A percentile compares a stretch with the other conserved stretches of the same genome.
Conservation (phyloP, 2,888 invertebrate species). For the Xestoiulus laeticollis region DNA sequence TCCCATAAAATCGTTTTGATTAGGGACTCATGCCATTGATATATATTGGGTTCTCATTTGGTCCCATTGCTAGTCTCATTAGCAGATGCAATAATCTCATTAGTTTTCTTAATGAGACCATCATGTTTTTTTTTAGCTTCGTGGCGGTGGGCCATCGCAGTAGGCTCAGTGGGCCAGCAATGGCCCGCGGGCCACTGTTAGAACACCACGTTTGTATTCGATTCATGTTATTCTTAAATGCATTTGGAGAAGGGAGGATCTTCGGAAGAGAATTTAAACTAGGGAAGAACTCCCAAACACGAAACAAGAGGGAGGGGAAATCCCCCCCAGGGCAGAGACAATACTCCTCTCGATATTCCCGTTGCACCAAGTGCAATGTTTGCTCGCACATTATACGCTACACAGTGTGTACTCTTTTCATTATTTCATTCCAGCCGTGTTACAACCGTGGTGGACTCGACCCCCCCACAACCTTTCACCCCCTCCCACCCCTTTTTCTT, state of each 20-base stretch:
- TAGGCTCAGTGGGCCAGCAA: too few relatives aligned
- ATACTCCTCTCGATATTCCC: background rate
- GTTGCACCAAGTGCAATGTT: conserved; percentile 17
- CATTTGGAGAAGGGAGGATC: background rate
- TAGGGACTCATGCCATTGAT: too few relatives aligned
- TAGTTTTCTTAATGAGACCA: too few relatives aligned
- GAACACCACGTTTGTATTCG: too few relatives aligned
- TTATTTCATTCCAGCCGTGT: background rate
- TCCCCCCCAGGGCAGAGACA: conserved; percentile 16
- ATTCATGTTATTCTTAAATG: too few relatives aligned
- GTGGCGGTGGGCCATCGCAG: too few relatives aligned
- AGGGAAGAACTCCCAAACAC: background rate
- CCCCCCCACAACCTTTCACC: background rate
- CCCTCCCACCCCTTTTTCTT: background rate
- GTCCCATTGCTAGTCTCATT: too few relatives aligned
- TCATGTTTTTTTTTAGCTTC: too few relatives aligned
- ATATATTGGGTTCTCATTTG: too few relatives aligned
- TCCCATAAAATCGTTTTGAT: too few relatives aligned
- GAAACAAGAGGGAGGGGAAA: background rate
- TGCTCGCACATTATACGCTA: background rate
- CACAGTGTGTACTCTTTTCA: background rate
- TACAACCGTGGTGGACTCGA: background rate
- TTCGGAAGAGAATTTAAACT: background rate
- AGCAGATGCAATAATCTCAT: too few relatives aligned
- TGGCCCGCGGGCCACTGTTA: too few relatives aligned